Base-by-base conservation (phyloP, 2,888 invertebrate species). In the Saturnia pavonia region DNA sequence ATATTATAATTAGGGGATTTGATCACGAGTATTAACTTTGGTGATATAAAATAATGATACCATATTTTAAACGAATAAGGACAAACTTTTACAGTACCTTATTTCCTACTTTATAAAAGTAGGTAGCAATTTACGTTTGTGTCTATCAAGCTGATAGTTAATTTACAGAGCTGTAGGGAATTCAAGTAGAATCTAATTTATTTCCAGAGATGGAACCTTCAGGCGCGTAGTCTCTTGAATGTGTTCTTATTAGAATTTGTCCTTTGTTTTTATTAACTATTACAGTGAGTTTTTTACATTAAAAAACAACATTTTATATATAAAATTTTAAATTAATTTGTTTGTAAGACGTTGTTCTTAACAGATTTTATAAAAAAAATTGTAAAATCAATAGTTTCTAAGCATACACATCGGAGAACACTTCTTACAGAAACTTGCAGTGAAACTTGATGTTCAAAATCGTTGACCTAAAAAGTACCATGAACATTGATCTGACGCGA, bases 101-200 rank as follows among this genome's bases (percentile, higher is more conserved):
- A 40, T 65, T 40, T 34, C 40, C 40, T 65, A 19, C 11, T 65
- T 40, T 65, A 65, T 65, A 40, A 6, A 65, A 40, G 19, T 60
- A 40, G 34, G 19, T 65, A 65, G 40, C 40, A 65, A 65, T 65
- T 65, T 65, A 65, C 65, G 65, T 65, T 65, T 40, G 65, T 40
- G 40, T 65, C 65, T 65, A n/a, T 34, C 65, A 34, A 65, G 40
- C 67, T 69, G 73, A 78, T 74, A 71, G 69, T 71, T 74, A 77
- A 75, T 78, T 74, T 71, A 70, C 73, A 67, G 65, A 60, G 63
- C 69, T 69, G 42, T 69, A 70, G 72, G 70, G 67, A 67, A 70
- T 68, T 73, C 45, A 63, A 66, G 69, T 34, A 67, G 48, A 72
- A 77, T 74, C 68, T 73, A 74, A 77, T 79, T 78, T 76, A 74